A percentile compares a stretch with the other conserved stretches of the same genome.
These are phyloP conservation scores for Melipona beecheii DNA, from an alignment of 2,888 invertebrate species.

Conservation along the genomic window DNA sequence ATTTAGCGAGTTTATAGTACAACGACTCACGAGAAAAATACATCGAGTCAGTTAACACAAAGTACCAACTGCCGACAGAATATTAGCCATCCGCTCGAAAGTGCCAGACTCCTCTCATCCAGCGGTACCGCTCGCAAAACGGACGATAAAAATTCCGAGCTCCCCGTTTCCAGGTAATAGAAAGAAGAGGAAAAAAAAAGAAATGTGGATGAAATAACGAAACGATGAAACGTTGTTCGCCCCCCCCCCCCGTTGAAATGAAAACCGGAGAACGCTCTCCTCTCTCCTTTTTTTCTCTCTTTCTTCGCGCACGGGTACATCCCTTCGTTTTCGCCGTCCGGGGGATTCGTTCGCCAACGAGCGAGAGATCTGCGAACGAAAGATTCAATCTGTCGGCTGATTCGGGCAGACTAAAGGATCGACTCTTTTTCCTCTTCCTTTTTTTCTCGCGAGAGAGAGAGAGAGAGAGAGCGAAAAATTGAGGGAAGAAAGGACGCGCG, in stretches of 20 bases:
- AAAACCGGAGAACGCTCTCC: neutral
- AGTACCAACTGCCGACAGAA: too few relatives aligned
- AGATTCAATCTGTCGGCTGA: conserved; percentile 45
- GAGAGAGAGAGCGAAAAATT: neutral
- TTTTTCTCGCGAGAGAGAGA: neutral
- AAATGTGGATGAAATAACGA: neutral
- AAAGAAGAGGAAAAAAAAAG: too few relatives aligned
- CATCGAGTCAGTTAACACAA: too few relatives aligned
- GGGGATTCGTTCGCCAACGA: neutral
- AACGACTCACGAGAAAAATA: too few relatives aligned
- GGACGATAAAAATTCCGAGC: neutral
- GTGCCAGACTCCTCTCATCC: too few relatives aligned
- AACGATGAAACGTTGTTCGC: neutral
- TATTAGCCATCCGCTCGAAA: too few relatives aligned
- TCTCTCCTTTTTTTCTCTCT: neutral
- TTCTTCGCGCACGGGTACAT: neutral
- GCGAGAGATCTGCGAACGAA: conserved; percentile 28
- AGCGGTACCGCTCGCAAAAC: too few relatives aligned
- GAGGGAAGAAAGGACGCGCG: neutral
- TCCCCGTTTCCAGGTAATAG: neutral
- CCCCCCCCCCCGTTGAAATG: neutral
- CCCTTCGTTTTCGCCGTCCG: conserved; percentile 8
- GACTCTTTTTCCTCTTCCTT: neutral
- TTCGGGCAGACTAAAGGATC: conserved; percentile 16
- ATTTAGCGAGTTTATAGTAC: too few relatives aligned